Evolutionary conservation across 2,888 invertebrate species (phyloP).

Genomic region (Tromatobia lineatoria): DNA sequence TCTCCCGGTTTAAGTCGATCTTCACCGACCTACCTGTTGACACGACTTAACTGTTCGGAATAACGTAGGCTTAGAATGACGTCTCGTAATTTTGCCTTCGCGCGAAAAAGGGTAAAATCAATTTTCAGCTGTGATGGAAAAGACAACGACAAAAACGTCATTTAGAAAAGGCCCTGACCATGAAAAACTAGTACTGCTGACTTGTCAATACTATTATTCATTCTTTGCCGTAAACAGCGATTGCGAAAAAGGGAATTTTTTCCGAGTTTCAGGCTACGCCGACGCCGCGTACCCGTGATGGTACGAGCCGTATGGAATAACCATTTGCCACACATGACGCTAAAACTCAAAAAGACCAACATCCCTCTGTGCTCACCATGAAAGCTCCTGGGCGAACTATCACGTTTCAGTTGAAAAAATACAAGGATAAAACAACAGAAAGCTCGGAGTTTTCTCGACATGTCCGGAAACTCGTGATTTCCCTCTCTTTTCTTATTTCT

Average conservation of each 20-base stretch:
- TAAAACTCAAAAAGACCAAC: not conserved
- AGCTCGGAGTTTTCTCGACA: not conserved
- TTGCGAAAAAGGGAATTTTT: not conserved
- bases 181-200: not conserved
- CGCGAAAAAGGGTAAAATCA: not conserved
- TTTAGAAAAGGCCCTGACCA: not conserved
- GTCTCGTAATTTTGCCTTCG: not conserved
- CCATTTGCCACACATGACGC: conserved; percentile 16
- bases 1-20: not conserved
- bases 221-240: not conserved
- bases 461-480: conserved; percentile 10
- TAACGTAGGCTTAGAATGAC: not conserved
- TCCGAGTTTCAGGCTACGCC: not conserved
- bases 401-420: conserved; percentile 11
- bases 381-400: not conserved
- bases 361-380: not conserved
- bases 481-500: not conserved
- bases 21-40: conserved; percentile 28
- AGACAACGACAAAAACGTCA: not conserved
- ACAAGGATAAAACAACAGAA: not conserved
- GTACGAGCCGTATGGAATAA: not conserved
- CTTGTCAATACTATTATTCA: not conserved
- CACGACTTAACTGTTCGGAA: conserved; percentile 4
- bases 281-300: not conserved
- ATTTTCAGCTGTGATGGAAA: not conserved